phyloP scores from a whole-genome alignment of 2,797 vertebrate genomes.

The Pteropus rufus region DNA sequence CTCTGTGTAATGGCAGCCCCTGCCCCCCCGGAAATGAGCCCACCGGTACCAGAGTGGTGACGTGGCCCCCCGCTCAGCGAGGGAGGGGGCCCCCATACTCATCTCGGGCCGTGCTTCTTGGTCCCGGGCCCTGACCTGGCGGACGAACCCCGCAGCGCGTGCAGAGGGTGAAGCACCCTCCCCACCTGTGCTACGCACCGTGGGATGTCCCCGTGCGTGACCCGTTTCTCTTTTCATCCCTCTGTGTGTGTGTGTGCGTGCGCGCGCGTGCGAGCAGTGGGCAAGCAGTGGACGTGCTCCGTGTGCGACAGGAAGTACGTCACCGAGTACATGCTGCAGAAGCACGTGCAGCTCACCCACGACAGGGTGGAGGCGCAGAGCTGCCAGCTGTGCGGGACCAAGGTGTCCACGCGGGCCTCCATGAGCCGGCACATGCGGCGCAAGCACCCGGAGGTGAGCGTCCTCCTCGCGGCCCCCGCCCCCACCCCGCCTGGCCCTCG shows the following conservation, averaged over 20 bases:
- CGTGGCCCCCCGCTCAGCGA: accelerated
- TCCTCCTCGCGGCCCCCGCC: no score
- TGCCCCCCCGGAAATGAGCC: background rate
- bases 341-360: conserved; percentile 97
- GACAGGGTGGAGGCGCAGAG: conserved; percentile 98
- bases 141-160: accelerated
- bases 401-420: conserved; percentile 97
- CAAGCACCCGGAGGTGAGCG: conserved; percentile 93
- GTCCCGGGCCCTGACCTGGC: background rate
- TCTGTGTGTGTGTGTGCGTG: background rate
- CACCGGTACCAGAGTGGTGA: accelerated
- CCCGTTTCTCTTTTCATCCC: background rate
- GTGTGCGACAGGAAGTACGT: conserved; percentile 99
- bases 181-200: accelerated
- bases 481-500: accelerated
- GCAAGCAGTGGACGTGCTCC: conserved; percentile 95
- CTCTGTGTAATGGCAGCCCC: background rate
- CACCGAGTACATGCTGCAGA: conserved; percentile 99
- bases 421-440: conserved; percentile 98
- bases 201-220: accelerated
- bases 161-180: accelerated
- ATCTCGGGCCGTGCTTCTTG: background rate
- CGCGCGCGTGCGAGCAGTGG: conserved; percentile 83
- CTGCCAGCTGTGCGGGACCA: conserved; percentile 96
- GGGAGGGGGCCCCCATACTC: accelerated